phyloP scores from a whole-genome alignment of 2,113 vertebrate species.

The Eira barbara region DNA sequence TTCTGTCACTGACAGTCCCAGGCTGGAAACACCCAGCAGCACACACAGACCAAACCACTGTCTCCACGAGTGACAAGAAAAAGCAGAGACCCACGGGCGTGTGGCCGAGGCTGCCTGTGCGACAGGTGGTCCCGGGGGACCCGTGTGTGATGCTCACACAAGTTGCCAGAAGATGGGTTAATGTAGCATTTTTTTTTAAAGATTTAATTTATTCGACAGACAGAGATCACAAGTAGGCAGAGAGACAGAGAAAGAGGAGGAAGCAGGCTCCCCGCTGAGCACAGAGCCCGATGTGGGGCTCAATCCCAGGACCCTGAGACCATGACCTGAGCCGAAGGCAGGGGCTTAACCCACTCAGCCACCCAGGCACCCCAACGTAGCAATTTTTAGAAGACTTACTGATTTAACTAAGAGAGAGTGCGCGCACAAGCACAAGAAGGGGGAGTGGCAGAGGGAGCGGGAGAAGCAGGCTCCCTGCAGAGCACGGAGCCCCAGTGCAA shows the following conservation, averaged over 20 bases:
- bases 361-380: too few species aligned
- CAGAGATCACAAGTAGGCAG: too few species aligned
- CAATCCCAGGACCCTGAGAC: too few species aligned
- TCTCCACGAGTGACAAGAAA: too few species aligned
- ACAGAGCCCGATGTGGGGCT: too few species aligned
- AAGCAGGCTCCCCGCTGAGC: too few species aligned
- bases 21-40: not conserved
- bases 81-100: not conserved
- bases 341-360: too few species aligned
- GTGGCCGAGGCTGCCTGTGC: not conserved
- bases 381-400: too few species aligned
- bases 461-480: not conserved
- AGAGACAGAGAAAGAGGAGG: too few species aligned
- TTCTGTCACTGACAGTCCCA: too few species aligned
- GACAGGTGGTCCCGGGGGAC: not conserved
- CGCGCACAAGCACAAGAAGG: not conserved
- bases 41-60: not conserved
- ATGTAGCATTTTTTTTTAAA: not conserved
- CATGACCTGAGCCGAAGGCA: too few species aligned
- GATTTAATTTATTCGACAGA: not conserved
- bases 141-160: not conserved
- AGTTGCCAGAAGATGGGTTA: not conserved
- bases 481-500: not conserved
- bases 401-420: not conserved
- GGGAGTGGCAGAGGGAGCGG: too few species aligned